Percentiles rank a stretch among this genome's conserved stretches.
phyloP scores from a whole-genome alignment of 2,888 invertebrate genomes.

The Saturnia japonica region DNA sequence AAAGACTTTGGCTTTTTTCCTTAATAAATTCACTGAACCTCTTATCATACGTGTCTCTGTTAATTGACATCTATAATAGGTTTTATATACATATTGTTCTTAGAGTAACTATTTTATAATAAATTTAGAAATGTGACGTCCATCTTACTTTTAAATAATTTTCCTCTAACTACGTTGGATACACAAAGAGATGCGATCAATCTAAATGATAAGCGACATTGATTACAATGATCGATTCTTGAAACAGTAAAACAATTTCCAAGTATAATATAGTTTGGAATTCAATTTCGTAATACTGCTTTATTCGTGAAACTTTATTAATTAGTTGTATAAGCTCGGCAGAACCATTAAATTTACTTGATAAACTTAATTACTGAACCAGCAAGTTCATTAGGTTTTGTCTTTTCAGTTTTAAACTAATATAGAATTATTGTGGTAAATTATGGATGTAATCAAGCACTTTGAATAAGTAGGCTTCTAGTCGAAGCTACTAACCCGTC shows the following conservation, averaged over 20 bases:
- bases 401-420: background rate
- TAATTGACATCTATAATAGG: too few species aligned
- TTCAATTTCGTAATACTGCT: conserved; percentile 1
- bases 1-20: too few species aligned
- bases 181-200: too few species aligned
- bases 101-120: too few species aligned
- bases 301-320: conserved; percentile 6
- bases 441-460: background rate
- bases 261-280: conserved; percentile 9
- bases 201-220: background rate
- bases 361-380: background rate
- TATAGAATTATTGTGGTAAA: background rate
- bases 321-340: background rate
- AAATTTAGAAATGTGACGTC: too few species aligned
- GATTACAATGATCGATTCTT: conserved; percentile 5
- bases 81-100: too few species aligned
- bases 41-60: too few species aligned
- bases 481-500: background rate
- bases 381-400: background rate
- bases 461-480: too few species aligned
- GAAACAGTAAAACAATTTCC: background rate
- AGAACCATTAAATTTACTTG: background rate
- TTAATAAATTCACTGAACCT: too few species aligned
- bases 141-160: too few species aligned
- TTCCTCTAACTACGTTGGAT: too few species aligned